Evolutionary conservation across 1,140 invertebrate species (phyloP).

Genomic region (Odontomachus brunneus): DNA sequence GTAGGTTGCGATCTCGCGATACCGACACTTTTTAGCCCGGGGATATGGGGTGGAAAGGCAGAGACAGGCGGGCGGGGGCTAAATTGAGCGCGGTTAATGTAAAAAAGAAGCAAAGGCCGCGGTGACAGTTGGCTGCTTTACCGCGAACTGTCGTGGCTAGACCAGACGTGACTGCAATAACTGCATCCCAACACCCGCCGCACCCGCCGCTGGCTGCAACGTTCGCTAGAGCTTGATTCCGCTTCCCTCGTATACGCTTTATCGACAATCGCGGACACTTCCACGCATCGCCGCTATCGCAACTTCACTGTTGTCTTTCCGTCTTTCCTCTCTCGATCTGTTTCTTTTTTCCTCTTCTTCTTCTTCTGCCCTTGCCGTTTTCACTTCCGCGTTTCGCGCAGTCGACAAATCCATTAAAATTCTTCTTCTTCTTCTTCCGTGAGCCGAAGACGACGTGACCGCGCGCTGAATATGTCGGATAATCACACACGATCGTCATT

Average conservation of each 20-base stretch:
- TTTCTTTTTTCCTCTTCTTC: conserved; percentile 10
- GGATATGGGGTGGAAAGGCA: background rate
- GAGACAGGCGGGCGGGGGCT: conserved; percentile 40
- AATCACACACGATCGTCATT: conserved; percentile 9
- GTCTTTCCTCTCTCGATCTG: background rate
- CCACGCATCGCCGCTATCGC: background rate
- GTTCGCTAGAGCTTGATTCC: conserved; percentile 11
- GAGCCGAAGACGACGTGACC: conserved; percentile 21
- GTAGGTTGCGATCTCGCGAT: background rate
- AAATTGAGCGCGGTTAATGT: conserved; percentile 74
- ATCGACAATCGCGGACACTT: conserved; percentile 49
- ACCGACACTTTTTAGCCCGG: conserved; percentile 24
- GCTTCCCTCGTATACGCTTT: conserved; percentile 11
- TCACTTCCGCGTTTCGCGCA: conserved; percentile 61
- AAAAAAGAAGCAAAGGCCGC: conserved; percentile 68
- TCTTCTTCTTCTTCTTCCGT: conserved; percentile 1
- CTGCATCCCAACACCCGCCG: conserved; percentile 55
- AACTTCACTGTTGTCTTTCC: background rate
- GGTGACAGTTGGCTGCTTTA: conserved; percentile 62
- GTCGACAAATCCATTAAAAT: conserved; percentile 64
- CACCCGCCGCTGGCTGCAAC: background rate
- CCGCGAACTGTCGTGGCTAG: conserved; percentile 60
- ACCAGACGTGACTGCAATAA: conserved; percentile 78
- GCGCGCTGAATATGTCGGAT: conserved; percentile 1
- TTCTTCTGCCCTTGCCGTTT: conserved; percentile 2